phyloP scores from a whole-genome alignment of 2,888 invertebrate species.

The Nomada ferruginata region DNA sequence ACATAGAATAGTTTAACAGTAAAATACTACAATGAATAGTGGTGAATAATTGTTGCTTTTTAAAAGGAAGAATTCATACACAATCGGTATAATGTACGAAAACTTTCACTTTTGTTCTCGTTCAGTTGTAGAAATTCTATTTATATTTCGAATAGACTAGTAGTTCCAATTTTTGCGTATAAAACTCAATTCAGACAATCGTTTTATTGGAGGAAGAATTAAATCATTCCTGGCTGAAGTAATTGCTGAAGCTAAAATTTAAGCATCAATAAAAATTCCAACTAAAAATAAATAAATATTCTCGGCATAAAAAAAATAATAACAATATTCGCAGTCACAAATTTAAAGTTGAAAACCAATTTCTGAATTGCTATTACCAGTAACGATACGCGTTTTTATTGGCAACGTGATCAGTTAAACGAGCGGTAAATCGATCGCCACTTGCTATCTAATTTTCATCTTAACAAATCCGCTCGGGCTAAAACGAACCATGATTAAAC shows the following conservation, averaged over 20 bases:
- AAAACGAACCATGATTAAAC: conserved; percentile 25
- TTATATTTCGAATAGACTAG: neutral
- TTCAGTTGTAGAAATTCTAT: too few relatives aligned
- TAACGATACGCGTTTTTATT: neutral
- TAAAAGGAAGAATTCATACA: too few relatives aligned
- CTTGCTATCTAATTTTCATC: conserved; percentile 19
- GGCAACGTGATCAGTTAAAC: neutral
- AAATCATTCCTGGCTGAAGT: neutral
- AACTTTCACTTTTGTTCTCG: too few relatives aligned
- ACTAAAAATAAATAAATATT: too few relatives aligned
- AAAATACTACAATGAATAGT: too few relatives aligned
- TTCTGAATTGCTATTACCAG: neutral
- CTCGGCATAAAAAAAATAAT: too few relatives aligned
- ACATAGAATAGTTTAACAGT: too few relatives aligned
- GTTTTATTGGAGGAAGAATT: neutral
- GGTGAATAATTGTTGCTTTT: too few relatives aligned
- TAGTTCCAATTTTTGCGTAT: neutral
- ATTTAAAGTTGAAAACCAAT: neutral
- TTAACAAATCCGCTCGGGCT: neutral
- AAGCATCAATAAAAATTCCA: too few relatives aligned
- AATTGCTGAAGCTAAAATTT: too few relatives aligned
- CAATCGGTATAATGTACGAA: too few relatives aligned
- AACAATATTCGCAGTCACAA: neutral
- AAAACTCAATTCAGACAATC: too few relatives aligned
- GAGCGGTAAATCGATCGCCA: neutral